These are phyloP conservation scores for Panonychus citri DNA, from an alignment of 1,140 invertebrate genomes.

Conservation along the genomic window DNA sequence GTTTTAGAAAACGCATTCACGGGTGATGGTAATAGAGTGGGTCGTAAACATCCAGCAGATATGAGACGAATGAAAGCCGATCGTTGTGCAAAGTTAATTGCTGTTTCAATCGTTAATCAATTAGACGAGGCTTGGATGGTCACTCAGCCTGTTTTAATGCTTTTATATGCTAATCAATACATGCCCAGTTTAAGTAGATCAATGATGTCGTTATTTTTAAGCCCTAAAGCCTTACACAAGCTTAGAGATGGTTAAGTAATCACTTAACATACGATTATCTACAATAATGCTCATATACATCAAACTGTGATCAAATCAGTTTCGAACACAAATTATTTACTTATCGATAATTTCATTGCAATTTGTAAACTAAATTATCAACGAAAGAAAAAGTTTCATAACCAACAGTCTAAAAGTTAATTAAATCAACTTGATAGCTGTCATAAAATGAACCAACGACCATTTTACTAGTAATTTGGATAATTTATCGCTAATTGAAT, in stretches of 20 bases:
- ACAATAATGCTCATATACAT: no score
- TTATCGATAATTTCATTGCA: no score
- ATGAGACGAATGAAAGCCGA: conserved; percentile 35
- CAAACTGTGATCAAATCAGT: no score
- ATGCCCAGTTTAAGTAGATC: not conserved
- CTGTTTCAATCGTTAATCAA: conserved; percentile 49
- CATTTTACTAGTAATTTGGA: no score
- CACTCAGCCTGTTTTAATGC: conserved; percentile 33
- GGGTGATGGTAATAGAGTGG: conserved; percentile 30
- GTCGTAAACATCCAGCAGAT: not conserved
- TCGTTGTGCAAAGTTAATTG: conserved; percentile 45
- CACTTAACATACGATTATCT: no score
- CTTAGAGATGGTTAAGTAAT: conserved; percentile 8
- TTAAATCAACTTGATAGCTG: no score
- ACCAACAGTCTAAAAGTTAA: no score
- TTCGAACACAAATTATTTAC: no score
- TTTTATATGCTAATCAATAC: conserved; percentile 31
- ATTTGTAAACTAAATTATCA: no score
- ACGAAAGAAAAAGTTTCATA: no score
- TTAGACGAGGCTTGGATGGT: conserved; percentile 49
- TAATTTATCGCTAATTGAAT: no score
- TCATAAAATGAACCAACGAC: no score
- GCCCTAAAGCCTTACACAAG: not conserved
- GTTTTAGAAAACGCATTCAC: conserved; percentile 45
- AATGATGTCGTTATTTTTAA: conserved; percentile 3